These are phyloP conservation scores for Danio aesculapii DNA, from an alignment of 2,797 vertebrate genomes.

Conservation along the genomic window DNA sequence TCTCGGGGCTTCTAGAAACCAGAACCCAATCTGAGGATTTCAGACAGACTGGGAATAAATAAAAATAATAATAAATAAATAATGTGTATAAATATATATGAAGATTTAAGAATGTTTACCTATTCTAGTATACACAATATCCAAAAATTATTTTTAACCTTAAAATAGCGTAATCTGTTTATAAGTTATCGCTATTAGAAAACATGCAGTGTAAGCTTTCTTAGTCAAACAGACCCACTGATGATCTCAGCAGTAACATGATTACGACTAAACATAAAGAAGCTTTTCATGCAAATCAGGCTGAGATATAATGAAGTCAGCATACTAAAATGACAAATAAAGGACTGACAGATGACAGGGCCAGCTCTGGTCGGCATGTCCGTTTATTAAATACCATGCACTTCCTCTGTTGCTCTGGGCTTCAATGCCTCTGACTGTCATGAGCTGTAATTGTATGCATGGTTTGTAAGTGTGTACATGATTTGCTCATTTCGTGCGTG, in stretches of 20 bases:
- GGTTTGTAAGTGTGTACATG: slow-evolving; percentile 19
- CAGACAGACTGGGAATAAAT: too few species aligned
- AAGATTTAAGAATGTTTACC: too few species aligned
- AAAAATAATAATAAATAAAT: too few species aligned
- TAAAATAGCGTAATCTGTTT: neutral
- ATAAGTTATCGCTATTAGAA: neutral
- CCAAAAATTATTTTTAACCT: too few species aligned
- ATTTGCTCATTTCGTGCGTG: slow-evolving; percentile 43
- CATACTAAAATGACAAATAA: slow-evolving; percentile 54
- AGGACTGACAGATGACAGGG: slow-evolving; percentile 23
- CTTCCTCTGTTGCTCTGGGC: slow-evolving; percentile 42
- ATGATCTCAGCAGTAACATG: slow-evolving; percentile 30
- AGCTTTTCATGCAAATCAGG: slow-evolving; percentile 42
- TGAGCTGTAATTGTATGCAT: slow-evolving; percentile 7
- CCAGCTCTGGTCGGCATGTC: slow-evolving; percentile 25
- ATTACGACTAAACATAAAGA: slow-evolving; percentile 23
- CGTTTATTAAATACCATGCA: slow-evolving; percentile 34
- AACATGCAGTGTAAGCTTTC: slow-evolving; percentile 4
- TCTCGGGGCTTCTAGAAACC: too few species aligned
- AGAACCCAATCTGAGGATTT: too few species aligned
- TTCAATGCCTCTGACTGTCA: slow-evolving; percentile 36
- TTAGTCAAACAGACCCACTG: neutral
- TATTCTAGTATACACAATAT: too few species aligned
- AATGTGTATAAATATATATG: too few species aligned
- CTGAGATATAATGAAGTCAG: slow-evolving; percentile 51